Conservation (phyloP, 2,113 vertebrate genomes). For the Argyrosomus japonicus region DNA sequence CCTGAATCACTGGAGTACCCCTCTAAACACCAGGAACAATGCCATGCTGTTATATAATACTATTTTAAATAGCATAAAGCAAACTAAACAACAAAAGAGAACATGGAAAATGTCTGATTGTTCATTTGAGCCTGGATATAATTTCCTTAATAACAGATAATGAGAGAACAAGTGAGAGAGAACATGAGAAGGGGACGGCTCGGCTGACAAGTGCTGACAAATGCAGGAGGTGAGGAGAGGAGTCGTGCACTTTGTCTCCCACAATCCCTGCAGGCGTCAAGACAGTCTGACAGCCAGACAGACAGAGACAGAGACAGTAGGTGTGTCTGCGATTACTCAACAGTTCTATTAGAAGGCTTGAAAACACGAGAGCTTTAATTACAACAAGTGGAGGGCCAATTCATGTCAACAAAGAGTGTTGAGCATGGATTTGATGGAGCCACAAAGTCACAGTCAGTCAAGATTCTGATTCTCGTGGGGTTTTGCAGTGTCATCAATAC, state of each 20-base stretch:
- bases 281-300: slow-evolving; percentile 31
- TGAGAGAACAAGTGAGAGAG: background rate
- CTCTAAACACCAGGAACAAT: background rate
- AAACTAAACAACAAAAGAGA: background rate
- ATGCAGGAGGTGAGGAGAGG: background rate
- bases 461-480: background rate
- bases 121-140: background rate
- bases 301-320: slow-evolving; percentile 24
- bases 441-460: background rate
- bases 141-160: background rate
- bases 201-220: slow-evolving; percentile 34
- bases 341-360: slow-evolving; percentile 9
- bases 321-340: slow-evolving; percentile 48
- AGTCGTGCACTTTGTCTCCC: slow-evolving; percentile 28
- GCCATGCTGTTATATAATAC: background rate
- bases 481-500: background rate
- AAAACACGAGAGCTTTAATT: background rate
- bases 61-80: background rate
- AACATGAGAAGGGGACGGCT: background rate
- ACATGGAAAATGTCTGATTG: background rate
- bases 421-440: background rate
- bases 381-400: slow-evolving; percentile 10
- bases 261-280: slow-evolving; percentile 5
- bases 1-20: background rate
- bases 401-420: background rate